Base-by-base conservation (phyloP, 2,888 invertebrate species). In the Pristionchus mayeri region DNA sequence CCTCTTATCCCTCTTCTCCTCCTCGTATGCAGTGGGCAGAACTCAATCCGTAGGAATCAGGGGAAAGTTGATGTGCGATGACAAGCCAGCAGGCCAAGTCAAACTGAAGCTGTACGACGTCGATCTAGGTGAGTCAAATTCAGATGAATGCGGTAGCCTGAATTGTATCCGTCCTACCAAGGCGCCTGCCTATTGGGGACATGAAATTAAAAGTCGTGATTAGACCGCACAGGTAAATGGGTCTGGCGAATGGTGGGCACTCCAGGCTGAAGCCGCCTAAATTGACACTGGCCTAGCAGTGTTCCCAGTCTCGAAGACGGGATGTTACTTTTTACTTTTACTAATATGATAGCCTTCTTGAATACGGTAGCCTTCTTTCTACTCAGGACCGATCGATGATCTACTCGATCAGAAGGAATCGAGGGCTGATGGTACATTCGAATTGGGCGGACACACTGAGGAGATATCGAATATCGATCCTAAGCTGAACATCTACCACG, bases 401-500 rank as follows among this genome's bases (percentile, higher is more conserved):
- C 82, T 82, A 7, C 63, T 82, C 2, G 82, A 82, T 50, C 82
- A 82, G 34, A 63, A 27, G 27, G 37, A 44, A 30, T 67, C 67
- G 30, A 27, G 30, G 11, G 44, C 34, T 2, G 82, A 82, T 34
- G 82, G 82, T 44, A 82, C 82, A 44, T 82, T 82, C 34, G 30
- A 40, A 63, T 52, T 82, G 21, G 34, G 21, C 18, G 82, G 82
- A 27, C 82, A 82, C 50, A 82, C 82, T 24, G 27, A 63, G 27
- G 82, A 82, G 50, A 30, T 82, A 30, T 34, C 82, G 37, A 67
- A 63, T 50, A 82, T 82, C 67, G 82, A 82, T 37, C 88, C 87
- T 24, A 88, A 88, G 75, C 82, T 89, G 71, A 89, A 89, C 80
- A 87, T 89, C 54, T 89, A 89, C 80, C 89, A 89, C 86, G 88